A percentile compares a stretch with the other conserved stretches of the same genome.
These are phyloP conservation scores for Bubo bubo DNA, from an alignment of 2,113 vertebrate genomes.

Conservation along the genomic window DNA sequence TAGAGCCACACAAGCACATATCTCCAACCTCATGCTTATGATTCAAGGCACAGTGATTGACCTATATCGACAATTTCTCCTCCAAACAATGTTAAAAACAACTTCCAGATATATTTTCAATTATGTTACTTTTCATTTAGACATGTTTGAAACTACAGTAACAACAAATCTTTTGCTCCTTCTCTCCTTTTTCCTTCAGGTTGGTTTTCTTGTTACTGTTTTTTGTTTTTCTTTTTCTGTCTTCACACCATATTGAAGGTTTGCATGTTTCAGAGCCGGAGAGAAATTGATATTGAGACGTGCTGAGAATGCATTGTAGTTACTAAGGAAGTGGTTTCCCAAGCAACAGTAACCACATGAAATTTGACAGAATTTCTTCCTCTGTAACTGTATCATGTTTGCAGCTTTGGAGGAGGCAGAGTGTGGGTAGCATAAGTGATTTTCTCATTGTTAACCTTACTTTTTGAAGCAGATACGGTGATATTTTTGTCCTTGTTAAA, in stretches of 20 bases:
- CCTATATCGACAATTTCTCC: background rate
- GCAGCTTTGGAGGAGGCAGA: background rate
- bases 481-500: background rate
- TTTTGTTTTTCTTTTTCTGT: background rate
- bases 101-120: background rate
- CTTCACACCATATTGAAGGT: slow-evolving; percentile 11
- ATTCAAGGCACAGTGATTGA: background rate
- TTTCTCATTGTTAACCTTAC: background rate
- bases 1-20: background rate
- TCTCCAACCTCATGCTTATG: background rate
- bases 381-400: background rate
- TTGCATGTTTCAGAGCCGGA: slow-evolving; percentile 1
- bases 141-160: background rate
- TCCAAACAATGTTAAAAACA: background rate
- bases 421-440: background rate
- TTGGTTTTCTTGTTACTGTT: background rate
- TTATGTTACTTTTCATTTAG: background rate
- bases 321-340: slow-evolving; percentile 68
- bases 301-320: slow-evolving; percentile 56
- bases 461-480: background rate
- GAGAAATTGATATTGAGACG: slow-evolving; percentile 47
- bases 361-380: slow-evolving; percentile 57
- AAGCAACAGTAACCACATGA: slow-evolving; percentile 63
- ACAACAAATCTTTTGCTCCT: background rate
- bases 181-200: background rate